These are phyloP conservation scores for Aurelia sp. DNA, from an alignment of 30 jellyfish, hydroid and myxozoan genomes.

Conservation along the genomic window DNA sequence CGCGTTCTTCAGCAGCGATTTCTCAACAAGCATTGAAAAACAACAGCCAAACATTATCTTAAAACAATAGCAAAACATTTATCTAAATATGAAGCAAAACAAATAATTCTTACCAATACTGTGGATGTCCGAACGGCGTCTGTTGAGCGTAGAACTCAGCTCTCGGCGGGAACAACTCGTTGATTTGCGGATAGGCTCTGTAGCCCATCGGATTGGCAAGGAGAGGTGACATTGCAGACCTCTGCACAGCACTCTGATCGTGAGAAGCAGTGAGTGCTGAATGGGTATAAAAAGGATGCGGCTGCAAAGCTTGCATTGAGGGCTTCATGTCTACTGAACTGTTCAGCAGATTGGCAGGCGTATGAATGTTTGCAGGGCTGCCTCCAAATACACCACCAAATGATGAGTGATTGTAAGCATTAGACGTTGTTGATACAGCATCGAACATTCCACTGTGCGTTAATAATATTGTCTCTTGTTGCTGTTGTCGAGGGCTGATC, in stretches of 20 bases:
- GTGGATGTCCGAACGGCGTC: conserved; percentile 93
- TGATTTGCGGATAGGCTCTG: conserved; percentile 89
- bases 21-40: background rate
- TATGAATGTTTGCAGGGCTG: conserved; percentile 60
- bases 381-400: conserved; percentile 63
- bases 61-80: background rate
- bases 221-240: conserved; percentile 72
- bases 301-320: conserved; percentile 64
- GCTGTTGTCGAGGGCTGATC: conserved; percentile 59
- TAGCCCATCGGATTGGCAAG: conserved; percentile 82
- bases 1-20: too few relatives aligned
- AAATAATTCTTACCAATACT: conserved; percentile 81
- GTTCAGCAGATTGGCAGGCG: conserved; percentile 60
- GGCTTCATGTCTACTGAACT: conserved; percentile 64
- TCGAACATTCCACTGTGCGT: conserved; percentile 77
- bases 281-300: conserved; percentile 77
- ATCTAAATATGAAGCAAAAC: background rate
- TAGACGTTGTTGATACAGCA: conserved; percentile 54
- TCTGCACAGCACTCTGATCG: conserved; percentile 77
- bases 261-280: conserved; percentile 70
- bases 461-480: conserved; percentile 39
- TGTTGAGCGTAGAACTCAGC: conserved; percentile 94
- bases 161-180: conserved; percentile 86
- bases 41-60: background rate
- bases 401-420: conserved; percentile 59